Evolutionary conservation across 37 sponge, comb jelly and placozoan genomes (phyloP).

Genomic region (Halisarca cf. caerulea): DNA sequence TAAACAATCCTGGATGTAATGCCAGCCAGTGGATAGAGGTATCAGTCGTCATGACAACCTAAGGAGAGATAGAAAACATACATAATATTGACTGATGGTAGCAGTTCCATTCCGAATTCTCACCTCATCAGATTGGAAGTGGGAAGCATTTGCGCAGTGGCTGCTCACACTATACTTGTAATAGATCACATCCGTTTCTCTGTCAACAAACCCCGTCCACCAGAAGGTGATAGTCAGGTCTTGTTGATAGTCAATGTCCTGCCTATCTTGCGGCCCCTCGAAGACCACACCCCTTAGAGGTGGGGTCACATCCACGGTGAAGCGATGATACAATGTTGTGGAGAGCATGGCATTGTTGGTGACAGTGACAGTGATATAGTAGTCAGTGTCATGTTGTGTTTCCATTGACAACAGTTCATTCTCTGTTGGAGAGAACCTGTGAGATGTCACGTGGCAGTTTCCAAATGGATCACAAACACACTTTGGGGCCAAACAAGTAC

Average conservation of each 20-base stretch:
- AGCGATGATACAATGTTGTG: slow-evolving; percentile 21
- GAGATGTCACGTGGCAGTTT: slow-evolving; percentile 27
- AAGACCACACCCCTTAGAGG: slow-evolving; percentile 68
- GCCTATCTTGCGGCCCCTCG: slow-evolving; percentile 39
- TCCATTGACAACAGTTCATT: slow-evolving; percentile 20
- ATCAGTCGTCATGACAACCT: slow-evolving; percentile 19
- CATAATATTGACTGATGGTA: too few relatives aligned
- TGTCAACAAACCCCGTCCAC: slow-evolving; percentile 86
- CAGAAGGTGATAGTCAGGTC: slow-evolving; percentile 6
- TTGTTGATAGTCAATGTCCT: slow-evolving; percentile 67
- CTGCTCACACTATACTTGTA: slow-evolving; percentile 59
- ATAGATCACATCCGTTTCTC: slow-evolving; percentile 60
- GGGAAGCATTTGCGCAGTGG: slow-evolving; percentile 28
- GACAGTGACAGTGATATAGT: slow-evolving; percentile 55
- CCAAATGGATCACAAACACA: slow-evolving; percentile 59
- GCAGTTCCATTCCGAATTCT: too few relatives aligned
- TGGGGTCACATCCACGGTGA: slow-evolving; percentile 84
- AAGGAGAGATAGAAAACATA: background rate
- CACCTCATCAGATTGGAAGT: slow-evolving; percentile 22
- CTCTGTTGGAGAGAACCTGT: slow-evolving; percentile 34
- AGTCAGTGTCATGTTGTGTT: slow-evolving; percentile 72
- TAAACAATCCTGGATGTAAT: slow-evolving; percentile 51
- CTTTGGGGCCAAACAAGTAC: background rate
- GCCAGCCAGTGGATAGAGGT: slow-evolving; percentile 54
- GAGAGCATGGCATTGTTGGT: slow-evolving; percentile 70